These are phyloP conservation scores for Hemicentrotus pulcherrimus DNA, from an alignment of 35 echinoderm and acorn worm species.

Conservation along the genomic window DNA sequence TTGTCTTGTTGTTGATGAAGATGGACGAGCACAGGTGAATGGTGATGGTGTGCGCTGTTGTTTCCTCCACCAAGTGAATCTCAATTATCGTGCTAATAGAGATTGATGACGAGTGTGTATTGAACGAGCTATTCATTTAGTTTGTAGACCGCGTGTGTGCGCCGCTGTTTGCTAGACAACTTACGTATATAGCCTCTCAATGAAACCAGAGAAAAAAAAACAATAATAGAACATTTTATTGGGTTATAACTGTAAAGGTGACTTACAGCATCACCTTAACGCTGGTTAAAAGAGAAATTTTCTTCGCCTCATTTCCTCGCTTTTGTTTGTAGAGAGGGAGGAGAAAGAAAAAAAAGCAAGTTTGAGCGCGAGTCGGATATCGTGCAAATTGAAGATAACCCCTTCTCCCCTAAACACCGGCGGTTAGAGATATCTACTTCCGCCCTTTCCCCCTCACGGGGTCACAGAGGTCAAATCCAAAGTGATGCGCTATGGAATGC, in stretches of 20 bases:
- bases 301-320: not conserved
- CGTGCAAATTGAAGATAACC: conserved; percentile 55
- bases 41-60: not conserved
- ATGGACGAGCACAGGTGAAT: conserved; percentile 7
- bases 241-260: not conserved
- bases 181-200: not conserved
- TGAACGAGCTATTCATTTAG: conserved; percentile 14
- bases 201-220: not conserved
- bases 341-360: not conserved
- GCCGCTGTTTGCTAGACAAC: not conserved
- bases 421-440: conserved; percentile 14
- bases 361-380: conserved; percentile 28
- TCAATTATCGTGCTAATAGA: not conserved
- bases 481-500: not conserved
- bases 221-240: too few species aligned
- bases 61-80: conserved; percentile 29
- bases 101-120: conserved; percentile 16
- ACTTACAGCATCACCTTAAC: not conserved
- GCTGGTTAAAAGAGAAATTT: not conserved
- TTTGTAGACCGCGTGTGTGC: not conserved
- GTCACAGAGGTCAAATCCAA: conserved; percentile 34
- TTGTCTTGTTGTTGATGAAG: not conserved
- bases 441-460: conserved; percentile 22
- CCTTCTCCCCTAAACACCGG: conserved; percentile 28
- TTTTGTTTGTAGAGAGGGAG: not conserved